phyloP scores from a whole-genome alignment of 2,888 invertebrate species.

The Shargacucullia verbasci region DNA sequence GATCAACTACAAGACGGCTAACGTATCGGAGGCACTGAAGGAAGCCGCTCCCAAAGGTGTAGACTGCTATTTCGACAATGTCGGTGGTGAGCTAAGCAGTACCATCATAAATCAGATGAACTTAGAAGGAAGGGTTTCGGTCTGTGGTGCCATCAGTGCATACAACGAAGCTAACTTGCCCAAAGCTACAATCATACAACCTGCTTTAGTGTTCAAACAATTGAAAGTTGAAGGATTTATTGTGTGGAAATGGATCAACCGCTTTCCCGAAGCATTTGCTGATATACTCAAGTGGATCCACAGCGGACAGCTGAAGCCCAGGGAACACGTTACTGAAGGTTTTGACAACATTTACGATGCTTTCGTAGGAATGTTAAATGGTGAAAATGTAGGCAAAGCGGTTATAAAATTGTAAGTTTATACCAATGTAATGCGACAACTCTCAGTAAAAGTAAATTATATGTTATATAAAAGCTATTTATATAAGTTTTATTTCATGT shows the following conservation, averaged over 20 bases:
- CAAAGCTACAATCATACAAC: constrained; percentile 85
- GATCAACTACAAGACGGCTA: constrained; percentile 91
- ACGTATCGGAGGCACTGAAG: constrained; percentile 84
- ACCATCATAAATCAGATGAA: constrained; percentile 90
- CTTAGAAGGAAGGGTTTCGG: constrained; percentile 87
- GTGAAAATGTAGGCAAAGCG: constrained; percentile 92
- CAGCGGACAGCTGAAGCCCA: constrained; percentile 90
- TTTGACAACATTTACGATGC: constrained; percentile 92
- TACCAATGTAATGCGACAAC: no score
- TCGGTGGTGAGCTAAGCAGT: constrained; percentile 90
- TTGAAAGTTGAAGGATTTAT: constrained; percentile 91
- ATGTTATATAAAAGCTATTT: no score
- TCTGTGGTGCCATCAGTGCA: constrained; percentile 78
- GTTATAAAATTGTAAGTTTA: constrained; percentile 88
- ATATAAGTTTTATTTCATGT: constrained; percentile 46
- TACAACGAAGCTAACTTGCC: constrained; percentile 70
- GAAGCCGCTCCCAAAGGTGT: constrained; percentile 89
- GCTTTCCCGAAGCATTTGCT: constrained; percentile 90
- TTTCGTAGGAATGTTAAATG: constrained; percentile 90
- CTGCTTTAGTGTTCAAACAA: constrained; percentile 87
- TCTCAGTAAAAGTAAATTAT: no score
- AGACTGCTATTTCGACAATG: constrained; percentile 93
- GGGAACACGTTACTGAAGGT: constrained; percentile 91
- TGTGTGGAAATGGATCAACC: constrained; percentile 83
- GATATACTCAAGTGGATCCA: constrained; percentile 89